phyloP scores from a whole-genome alignment of 2,888 invertebrate genomes.

The Heterodera filipjevi region DNA sequence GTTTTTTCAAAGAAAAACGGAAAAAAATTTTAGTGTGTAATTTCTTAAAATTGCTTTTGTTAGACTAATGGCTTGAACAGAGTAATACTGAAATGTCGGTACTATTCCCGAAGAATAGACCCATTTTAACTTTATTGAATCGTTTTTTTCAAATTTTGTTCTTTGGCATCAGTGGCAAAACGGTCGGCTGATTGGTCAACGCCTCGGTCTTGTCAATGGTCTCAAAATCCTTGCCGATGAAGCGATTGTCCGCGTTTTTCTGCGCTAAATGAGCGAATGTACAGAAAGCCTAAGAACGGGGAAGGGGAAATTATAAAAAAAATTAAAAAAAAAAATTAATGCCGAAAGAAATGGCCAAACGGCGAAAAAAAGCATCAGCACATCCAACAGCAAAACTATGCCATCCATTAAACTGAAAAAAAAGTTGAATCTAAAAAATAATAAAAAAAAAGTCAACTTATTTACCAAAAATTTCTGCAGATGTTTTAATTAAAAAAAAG shows the following conservation, averaged over 20 bases:
- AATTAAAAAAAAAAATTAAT: not conserved
- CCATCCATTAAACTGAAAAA: not conserved
- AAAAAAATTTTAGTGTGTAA: too few relatives aligned
- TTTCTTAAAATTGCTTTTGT: too few relatives aligned
- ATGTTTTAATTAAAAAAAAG: too few relatives aligned
- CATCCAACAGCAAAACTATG: constrained; percentile 3
- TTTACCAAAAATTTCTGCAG: not conserved
- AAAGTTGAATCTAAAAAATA: not conserved
- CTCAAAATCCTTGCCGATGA: constrained; percentile 49
- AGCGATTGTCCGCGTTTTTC: constrained; percentile 45
- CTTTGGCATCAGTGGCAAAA: constrained; percentile 48
- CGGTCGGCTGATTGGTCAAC: constrained; percentile 41
- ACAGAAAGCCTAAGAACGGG: constrained; percentile 39
- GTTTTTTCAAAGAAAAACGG: too few relatives aligned
- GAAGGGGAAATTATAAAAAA: not conserved
- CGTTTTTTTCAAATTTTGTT: too few relatives aligned
- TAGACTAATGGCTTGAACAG: too few relatives aligned
- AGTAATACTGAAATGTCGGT: too few relatives aligned
- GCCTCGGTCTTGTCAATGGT: constrained; percentile 51
- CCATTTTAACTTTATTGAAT: too few relatives aligned
- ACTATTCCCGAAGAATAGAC: too few relatives aligned
- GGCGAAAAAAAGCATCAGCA: not conserved
- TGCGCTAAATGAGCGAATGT: constrained; percentile 33
- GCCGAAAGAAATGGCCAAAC: constrained; percentile 2
- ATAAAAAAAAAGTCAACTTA: not conserved